These are phyloP conservation scores for Eristalinus aeneus DNA, from an alignment of 2,888 invertebrate genomes.

Conservation along the genomic window DNA sequence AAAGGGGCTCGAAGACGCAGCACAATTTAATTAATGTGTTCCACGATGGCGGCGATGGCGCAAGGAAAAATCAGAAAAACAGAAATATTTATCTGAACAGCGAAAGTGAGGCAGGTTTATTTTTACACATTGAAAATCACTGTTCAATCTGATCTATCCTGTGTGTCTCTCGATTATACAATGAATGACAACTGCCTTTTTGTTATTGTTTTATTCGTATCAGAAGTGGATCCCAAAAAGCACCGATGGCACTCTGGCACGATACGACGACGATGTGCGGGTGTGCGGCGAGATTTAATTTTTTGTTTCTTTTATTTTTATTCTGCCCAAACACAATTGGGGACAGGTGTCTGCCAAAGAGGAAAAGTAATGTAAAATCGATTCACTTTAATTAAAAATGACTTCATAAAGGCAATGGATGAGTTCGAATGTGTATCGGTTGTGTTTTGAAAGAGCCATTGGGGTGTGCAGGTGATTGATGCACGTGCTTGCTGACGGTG, in stretches of 20 bases:
- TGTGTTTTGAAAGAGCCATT: not conserved
- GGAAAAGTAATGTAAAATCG: constrained; percentile 12
- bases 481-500: not conserved
- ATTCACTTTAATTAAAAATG: constrained; percentile 2
- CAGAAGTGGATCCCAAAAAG: not conserved
- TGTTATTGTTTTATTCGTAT: not conserved
- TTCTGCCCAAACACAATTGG: not conserved
- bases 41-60: not conserved
- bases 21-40: not conserved
- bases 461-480: not conserved
- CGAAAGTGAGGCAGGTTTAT: not conserved
- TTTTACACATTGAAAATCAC: not conserved
- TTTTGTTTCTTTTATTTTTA: not conserved
- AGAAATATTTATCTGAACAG: not conserved
- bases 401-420: not conserved
- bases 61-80: not conserved
- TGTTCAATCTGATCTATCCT: not conserved
- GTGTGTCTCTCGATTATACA: not conserved
- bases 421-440: not conserved
- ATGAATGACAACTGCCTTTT: not conserved
- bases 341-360: not conserved
- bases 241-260: not conserved
- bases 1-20: not conserved
- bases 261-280: no score
- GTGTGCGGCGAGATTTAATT: not conserved